These are phyloP conservation scores for Phoebastria nigripes DNA, from an alignment of 2,797 vertebrate genomes.

Conservation along the genomic window DNA sequence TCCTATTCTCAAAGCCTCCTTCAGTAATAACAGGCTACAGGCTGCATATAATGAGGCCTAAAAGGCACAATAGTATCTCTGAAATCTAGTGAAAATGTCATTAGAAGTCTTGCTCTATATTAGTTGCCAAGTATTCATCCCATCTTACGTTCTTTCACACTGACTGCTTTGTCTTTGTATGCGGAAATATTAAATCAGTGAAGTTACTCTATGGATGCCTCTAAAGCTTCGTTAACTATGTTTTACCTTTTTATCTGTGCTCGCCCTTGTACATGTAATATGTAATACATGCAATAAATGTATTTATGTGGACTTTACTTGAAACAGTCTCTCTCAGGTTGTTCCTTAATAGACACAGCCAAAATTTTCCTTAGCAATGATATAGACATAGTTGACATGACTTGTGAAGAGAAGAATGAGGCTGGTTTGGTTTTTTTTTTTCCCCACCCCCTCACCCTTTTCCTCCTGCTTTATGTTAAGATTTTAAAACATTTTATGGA, in stretches of 20 bases:
- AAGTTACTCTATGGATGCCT: background rate
- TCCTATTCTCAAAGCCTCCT: background rate
- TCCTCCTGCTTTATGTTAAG: background rate
- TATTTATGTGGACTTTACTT: accelerated
- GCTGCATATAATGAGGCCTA: background rate
- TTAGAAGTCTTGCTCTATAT: background rate
- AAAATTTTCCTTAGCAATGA: background rate
- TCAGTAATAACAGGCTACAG: background rate
- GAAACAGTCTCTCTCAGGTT: background rate
- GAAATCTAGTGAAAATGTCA: background rate
- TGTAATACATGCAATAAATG: too few species aligned
- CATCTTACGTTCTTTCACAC: background rate
- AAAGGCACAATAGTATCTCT: background rate
- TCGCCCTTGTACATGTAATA: background rate
- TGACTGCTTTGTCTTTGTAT: background rate
- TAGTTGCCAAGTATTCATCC: background rate
- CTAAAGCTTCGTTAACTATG: background rate
- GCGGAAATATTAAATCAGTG: background rate
- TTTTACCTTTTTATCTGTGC: background rate
- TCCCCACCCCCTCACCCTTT: accelerated
- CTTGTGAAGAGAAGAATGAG: background rate
- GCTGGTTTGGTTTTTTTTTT: too few species aligned
- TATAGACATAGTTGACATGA: accelerated
- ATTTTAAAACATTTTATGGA: background rate
- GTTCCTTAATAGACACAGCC: background rate